phyloP scores from a whole-genome alignment of 92 coral and sea anemone species.

The Diadumene lineata region DNA sequence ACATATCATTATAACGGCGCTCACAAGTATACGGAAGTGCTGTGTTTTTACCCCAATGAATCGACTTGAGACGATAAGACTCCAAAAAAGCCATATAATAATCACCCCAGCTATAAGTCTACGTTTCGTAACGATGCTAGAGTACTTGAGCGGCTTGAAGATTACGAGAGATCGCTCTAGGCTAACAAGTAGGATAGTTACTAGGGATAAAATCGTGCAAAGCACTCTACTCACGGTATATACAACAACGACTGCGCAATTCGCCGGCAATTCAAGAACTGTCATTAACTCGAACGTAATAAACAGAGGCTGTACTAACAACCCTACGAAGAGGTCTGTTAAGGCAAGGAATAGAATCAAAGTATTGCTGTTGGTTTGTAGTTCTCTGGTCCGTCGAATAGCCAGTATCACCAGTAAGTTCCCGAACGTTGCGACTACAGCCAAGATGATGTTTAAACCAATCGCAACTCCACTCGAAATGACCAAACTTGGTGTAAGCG shows the following conservation, averaged over 20 bases:
- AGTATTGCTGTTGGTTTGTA: constrained; percentile 23
- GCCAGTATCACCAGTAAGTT: constrained; percentile 24
- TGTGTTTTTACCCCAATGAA: constrained; percentile 38
- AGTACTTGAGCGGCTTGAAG: constrained; percentile 36
- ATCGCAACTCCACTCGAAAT: constrained; percentile 11
- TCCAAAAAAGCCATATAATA: constrained; percentile 35
- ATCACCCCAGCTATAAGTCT: constrained; percentile 4
- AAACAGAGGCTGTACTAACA: constrained; percentile 39
- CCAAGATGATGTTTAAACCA: constrained; percentile 19
- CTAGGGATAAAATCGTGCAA: constrained; percentile 28
- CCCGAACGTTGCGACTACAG: constrained; percentile 21
- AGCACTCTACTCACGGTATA: constrained; percentile 27
- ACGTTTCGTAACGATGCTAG: constrained; percentile 28
- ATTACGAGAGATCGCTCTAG: constrained; percentile 36
- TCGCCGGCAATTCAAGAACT: constrained; percentile 2
- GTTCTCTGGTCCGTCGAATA: constrained; percentile 11
- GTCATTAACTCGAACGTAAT: constrained; percentile 33
- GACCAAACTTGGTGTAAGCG: background rate
- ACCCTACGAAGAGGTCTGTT: constrained; percentile 29
- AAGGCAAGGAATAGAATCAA: constrained; percentile 33
- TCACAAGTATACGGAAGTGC: constrained; percentile 31
- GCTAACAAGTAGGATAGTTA: constrained; percentile 34
- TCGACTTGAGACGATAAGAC: constrained; percentile 27
- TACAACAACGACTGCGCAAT: constrained; percentile 20
- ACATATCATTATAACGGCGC: constrained; percentile 33